Conservation (phyloP, 2,888 invertebrate genomes). For the Slavum lentiscoides region DNA sequence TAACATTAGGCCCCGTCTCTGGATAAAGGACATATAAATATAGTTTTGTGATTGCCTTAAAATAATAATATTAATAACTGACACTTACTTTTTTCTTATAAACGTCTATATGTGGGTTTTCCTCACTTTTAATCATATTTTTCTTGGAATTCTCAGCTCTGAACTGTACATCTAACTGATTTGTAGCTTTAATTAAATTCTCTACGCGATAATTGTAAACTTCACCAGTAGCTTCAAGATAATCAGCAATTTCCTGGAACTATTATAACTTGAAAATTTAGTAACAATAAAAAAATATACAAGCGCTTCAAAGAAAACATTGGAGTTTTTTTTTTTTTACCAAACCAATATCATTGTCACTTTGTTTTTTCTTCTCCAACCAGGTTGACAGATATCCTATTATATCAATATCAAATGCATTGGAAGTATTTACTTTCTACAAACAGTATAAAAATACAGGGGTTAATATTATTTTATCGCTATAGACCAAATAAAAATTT, state of each 20-base stretch:
- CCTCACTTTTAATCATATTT: neutral
- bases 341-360: neutral
- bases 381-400: slow-evolving; percentile 10
- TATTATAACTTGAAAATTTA: slow-evolving; percentile 7
- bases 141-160: neutral
- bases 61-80: too few relatives aligned
- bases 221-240: slow-evolving; percentile 8
- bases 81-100: neutral
- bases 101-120: neutral
- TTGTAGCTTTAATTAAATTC: neutral
- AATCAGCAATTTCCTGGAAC: slow-evolving; percentile 34
- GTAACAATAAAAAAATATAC: neutral
- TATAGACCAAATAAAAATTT: too few relatives aligned
- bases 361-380: slow-evolving; percentile 14
- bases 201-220: slow-evolving; percentile 29
- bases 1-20: slow-evolving; percentile 2
- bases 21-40: too few relatives aligned
- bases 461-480: too few relatives aligned
- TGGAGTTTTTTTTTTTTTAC: slow-evolving; percentile 1
- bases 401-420: slow-evolving; percentile 43
- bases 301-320: neutral
- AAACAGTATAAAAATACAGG: neutral
- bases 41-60: neutral
- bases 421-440: slow-evolving; percentile 31
- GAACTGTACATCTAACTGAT: neutral